These are phyloP conservation scores for Ips nitidus DNA, from an alignment of 1,140 invertebrate genomes.

Conservation along the genomic window DNA sequence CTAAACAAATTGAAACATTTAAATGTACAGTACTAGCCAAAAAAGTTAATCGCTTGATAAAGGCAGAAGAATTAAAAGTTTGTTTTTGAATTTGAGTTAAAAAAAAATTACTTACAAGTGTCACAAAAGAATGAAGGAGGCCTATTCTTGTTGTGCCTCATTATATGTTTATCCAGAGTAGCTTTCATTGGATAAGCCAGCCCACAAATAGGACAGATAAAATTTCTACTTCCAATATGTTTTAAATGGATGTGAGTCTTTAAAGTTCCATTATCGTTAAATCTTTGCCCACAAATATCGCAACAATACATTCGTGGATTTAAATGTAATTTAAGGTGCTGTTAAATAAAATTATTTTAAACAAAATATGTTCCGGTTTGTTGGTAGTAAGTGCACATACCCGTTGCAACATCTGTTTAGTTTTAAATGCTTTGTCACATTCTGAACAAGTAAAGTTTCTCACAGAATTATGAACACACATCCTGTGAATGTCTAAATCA, in stretches of 20 bases:
- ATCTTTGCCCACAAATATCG: constrained; percentile 42
- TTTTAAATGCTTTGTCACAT: constrained; percentile 28
- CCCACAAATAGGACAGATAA: constrained; percentile 44
- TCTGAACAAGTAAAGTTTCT: constrained; percentile 47
- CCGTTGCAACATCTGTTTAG: constrained; percentile 18
- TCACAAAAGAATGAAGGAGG: constrained; percentile 19
- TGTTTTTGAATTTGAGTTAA: background rate
- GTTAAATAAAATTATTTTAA: constrained; percentile 51
- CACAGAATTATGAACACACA: constrained; percentile 51
- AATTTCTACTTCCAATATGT: constrained; percentile 42
- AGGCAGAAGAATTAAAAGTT: background rate
- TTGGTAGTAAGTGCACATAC: background rate
- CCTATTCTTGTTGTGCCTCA: constrained; percentile 33
- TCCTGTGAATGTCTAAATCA: constrained; percentile 43
- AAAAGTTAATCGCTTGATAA: background rate
- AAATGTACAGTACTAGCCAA: background rate
- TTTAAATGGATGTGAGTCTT: constrained; percentile 43
- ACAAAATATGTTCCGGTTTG: background rate
- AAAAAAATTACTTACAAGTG: constrained; percentile 18
- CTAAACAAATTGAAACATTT: constrained; percentile 11
- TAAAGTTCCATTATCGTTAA: constrained; percentile 42
- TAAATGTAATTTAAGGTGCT: constrained; percentile 52
- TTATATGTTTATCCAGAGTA: constrained; percentile 43
- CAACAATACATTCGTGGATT: constrained; percentile 44
- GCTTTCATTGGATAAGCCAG: constrained; percentile 43